These are phyloP conservation scores for Ochotona princeps DNA, from an alignment of 2,113 vertebrate species.

Conservation along the genomic window DNA sequence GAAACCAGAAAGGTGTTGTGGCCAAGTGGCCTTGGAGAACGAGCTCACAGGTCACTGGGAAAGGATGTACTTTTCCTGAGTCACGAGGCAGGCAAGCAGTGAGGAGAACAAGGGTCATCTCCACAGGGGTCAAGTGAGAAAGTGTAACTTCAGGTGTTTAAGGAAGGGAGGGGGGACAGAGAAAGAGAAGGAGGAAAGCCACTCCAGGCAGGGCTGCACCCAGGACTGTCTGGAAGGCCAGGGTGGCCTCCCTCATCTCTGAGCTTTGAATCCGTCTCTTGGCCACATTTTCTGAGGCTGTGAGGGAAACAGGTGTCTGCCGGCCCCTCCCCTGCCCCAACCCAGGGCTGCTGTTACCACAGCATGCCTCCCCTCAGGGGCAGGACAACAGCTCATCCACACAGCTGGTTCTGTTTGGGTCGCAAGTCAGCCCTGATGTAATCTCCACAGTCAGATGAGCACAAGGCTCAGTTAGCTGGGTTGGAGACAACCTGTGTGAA, in stretches of 20 bases:
- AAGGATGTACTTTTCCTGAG: neutral
- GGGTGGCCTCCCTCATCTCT: neutral
- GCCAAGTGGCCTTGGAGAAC: constrained; percentile 18
- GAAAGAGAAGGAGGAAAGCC: neutral
- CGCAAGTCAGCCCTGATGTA: neutral
- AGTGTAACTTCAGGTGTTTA: neutral
- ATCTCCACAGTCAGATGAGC: neutral
- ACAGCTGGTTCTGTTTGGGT: neutral
- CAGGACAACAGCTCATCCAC: neutral
- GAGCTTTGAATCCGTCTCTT: neutral
- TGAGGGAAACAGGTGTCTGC: no score
- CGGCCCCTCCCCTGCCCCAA: no score
- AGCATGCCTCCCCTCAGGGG: neutral
- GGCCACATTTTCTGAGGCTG: neutral
- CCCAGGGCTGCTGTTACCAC: no score
- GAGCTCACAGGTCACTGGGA: neutral
- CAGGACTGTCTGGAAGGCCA: neutral
- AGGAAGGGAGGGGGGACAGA: neutral
- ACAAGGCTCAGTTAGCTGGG: neutral
- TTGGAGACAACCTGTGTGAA: constrained; percentile 13
- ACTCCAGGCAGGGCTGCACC: neutral
- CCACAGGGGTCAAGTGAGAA: neutral
- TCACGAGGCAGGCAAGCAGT: neutral
- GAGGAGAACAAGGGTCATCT: no score
- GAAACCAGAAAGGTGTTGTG: neutral